These are phyloP conservation scores for Clivina fossor DNA, from an alignment of 2,888 invertebrate genomes.

Conservation along the genomic window DNA sequence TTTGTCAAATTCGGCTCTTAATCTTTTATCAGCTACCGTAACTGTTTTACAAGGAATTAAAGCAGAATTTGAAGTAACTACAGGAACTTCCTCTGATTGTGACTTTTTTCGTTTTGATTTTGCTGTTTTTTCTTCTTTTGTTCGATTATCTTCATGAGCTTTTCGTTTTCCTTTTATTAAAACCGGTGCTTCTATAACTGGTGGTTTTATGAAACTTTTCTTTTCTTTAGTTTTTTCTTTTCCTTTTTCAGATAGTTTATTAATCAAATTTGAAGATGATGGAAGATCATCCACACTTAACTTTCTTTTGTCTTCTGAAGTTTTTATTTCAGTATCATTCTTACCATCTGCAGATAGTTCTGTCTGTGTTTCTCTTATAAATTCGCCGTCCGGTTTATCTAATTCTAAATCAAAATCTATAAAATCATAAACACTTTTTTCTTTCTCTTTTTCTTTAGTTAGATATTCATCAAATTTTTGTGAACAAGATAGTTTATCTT, in stretches of 20 bases:
- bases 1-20: slow-evolving; percentile 22
- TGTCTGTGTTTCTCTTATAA: slow-evolving; percentile 25
- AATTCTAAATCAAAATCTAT: not conserved
- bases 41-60: slow-evolving; percentile 1
- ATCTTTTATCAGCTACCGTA: slow-evolving; percentile 1
- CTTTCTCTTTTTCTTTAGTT: not conserved
- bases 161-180: slow-evolving; percentile 36
- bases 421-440: not conserved
- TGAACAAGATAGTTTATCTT: slow-evolving; percentile 9
- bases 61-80: not conserved
- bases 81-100: slow-evolving; percentile 13
- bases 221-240: slow-evolving; percentile 12
- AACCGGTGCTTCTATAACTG: slow-evolving; percentile 42
- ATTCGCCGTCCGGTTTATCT: slow-evolving; percentile 1
- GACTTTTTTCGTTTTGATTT: slow-evolving; percentile 25
- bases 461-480: slow-evolving; percentile 2
- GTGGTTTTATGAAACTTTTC: slow-evolving; percentile 38
- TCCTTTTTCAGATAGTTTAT: not conserved
- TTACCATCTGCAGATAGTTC: slow-evolving; percentile 37
- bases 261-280: not conserved
- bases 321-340: slow-evolving; percentile 35
- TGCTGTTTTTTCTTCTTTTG: slow-evolving; percentile 28
- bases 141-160: slow-evolving; percentile 19
- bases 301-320: not conserved
- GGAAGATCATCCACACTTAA: not conserved